phyloP scores from a whole-genome alignment of 2,888 invertebrate genomes.

The Epirrhoe alternata region DNA sequence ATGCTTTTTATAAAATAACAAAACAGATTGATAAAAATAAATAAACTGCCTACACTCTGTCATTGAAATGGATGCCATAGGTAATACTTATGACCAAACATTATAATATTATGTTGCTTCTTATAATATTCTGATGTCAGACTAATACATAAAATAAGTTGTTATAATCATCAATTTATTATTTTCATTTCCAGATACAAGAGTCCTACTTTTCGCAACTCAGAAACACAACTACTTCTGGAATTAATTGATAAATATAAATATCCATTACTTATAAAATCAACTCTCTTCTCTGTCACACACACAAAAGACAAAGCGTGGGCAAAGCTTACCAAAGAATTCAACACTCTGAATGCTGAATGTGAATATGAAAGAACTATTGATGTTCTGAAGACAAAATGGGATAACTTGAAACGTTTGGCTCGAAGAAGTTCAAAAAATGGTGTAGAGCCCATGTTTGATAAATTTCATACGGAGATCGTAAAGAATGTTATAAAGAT shows the following conservation, averaged over 20 bases:
- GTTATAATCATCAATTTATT: no score
- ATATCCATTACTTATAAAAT: conserved; percentile 65
- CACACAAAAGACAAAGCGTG: conserved; percentile 70
- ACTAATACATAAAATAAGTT: no score
- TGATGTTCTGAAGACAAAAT: conserved; percentile 68
- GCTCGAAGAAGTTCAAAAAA: conserved; percentile 62
- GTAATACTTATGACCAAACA: no score
- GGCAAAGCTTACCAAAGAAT: conserved; percentile 65
- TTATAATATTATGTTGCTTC: no score
- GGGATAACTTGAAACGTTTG: conserved; percentile 71
- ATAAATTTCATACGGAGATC: conserved; percentile 53
- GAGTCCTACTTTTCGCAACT: conserved; percentile 62
- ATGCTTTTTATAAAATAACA: no score
- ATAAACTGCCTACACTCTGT: no score
- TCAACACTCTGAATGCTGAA: conserved; percentile 60
- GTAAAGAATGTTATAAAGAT: conserved; percentile 51
- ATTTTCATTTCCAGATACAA: conserved; percentile 51
- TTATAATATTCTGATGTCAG: background rate
- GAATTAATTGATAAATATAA: conserved; percentile 67
- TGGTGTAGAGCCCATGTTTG: conserved; percentile 54
- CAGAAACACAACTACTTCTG: conserved; percentile 64
- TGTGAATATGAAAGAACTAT: conserved; percentile 55
- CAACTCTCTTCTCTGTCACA: conserved; percentile 56
- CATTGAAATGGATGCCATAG: no score
- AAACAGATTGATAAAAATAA: no score